Percentiles rank a stretch among this genome's conserved stretches.
Conservation (phyloP, 2,797 vertebrate species). For the Oryzias dopingdopingensis region DNA sequence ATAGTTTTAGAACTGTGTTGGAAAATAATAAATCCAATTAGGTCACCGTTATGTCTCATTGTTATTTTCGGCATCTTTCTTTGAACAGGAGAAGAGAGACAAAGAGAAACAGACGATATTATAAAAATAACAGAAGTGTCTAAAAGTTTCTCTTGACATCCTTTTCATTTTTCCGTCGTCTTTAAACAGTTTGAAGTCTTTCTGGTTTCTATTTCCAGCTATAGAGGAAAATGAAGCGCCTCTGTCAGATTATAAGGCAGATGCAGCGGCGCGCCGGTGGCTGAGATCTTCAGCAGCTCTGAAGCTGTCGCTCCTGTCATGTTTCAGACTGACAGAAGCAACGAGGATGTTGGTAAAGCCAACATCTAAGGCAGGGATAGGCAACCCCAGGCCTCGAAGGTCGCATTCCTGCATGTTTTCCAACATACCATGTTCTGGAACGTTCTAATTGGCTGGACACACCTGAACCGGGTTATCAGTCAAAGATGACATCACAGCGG, state of each 20-base stretch:
- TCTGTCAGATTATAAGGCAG: conserved; percentile 36
- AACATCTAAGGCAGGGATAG: background rate
- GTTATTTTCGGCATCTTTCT: conserved; percentile 25
- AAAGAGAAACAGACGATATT: conserved; percentile 19
- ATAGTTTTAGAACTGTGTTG: too few relatives aligned
- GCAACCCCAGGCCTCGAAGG: too few relatives aligned
- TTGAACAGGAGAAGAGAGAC: background rate
- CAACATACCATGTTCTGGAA: too few relatives aligned
- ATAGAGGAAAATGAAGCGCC: conserved; percentile 11
- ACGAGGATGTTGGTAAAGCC: background rate
- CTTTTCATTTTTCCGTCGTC: conserved; percentile 21
- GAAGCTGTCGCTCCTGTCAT: conserved; percentile 11
- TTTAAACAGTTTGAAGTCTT: conserved; percentile 53
- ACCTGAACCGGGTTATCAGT: too few relatives aligned
- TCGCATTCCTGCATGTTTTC: too few relatives aligned
- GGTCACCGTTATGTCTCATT: background rate
- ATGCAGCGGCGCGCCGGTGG: conserved; percentile 21
- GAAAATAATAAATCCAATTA: too few relatives aligned
- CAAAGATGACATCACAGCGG: too few relatives aligned
- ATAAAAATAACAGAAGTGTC: conserved; percentile 40
- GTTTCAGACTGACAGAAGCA: background rate
- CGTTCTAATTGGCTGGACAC: too few relatives aligned
- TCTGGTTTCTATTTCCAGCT: conserved; percentile 53
- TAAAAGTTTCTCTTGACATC: conserved; percentile 23
- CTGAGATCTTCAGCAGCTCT: conserved; percentile 6